Percentiles rank a stretch among this genome's conserved stretches.
Evolutionary conservation across 2,797 vertebrate species (phyloP).

Genomic region (Cetoscarus ocellatus): DNA sequence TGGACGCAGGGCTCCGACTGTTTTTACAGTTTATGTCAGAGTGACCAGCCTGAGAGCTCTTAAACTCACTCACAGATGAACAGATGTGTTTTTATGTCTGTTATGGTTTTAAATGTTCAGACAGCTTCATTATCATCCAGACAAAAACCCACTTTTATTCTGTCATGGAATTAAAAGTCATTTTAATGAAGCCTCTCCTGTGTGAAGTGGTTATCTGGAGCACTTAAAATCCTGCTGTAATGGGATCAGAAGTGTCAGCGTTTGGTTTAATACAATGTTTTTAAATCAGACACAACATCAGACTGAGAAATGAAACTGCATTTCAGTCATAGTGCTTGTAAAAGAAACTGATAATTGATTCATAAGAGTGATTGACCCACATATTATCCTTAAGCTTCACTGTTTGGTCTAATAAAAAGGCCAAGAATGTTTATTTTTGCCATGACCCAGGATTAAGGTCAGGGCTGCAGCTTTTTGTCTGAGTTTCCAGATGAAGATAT

Average conservation of each 20-base stretch:
- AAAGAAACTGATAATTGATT: no score
- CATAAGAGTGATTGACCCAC: no score
- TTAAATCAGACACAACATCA: not conserved
- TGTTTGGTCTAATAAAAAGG: not conserved
- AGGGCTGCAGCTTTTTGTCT: not conserved
- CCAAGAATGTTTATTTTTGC: no score
- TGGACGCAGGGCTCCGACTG: conserved; percentile 17
- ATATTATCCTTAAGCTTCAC: not conserved
- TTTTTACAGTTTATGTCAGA: conserved; percentile 23
- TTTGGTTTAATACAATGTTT: conserved; percentile 31
- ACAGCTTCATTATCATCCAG: conserved; percentile 23
- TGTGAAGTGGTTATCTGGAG: conserved; percentile 34
- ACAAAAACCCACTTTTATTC: conserved; percentile 6
- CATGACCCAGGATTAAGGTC: no score
- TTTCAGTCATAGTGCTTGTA: not conserved
- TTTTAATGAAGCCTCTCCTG: conserved; percentile 22
- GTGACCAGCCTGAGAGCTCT: not conserved
- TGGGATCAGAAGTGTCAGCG: conserved; percentile 28
- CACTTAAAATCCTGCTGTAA: conserved; percentile 15
- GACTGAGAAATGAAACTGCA: not conserved
- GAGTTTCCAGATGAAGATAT: no score
- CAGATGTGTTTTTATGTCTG: conserved; percentile 31
- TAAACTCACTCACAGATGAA: conserved; percentile 1
- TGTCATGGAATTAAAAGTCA: conserved; percentile 9
- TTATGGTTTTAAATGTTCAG: conserved; percentile 35